phyloP scores from a whole-genome alignment of 2,113 vertebrate genomes.

The Chloroceryle aenea region DNA sequence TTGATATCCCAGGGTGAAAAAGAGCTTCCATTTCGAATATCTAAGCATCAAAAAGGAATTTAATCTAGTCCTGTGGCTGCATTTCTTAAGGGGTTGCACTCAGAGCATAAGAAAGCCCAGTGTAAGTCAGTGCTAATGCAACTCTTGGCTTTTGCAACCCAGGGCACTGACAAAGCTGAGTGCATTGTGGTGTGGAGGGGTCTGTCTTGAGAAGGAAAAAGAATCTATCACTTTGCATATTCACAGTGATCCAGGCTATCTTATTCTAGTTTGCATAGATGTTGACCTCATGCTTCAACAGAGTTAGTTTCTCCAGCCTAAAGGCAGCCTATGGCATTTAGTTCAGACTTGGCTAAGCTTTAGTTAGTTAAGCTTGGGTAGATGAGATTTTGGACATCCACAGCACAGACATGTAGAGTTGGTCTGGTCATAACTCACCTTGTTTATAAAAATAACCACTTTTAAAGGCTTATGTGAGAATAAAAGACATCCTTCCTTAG shows the following conservation, averaged over 20 bases:
- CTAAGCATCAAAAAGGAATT: background rate
- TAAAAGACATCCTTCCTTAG: background rate
- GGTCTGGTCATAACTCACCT: background rate
- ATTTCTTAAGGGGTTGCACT: background rate
- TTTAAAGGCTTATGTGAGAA: background rate
- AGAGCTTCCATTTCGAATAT: background rate
- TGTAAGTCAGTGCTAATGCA: background rate
- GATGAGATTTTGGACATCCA: background rate
- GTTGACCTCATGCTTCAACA: fast-evolving
- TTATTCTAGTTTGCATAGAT: background rate
- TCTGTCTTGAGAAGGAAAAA: background rate
- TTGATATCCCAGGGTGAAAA: background rate
- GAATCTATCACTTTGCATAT: background rate
- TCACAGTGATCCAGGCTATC: background rate
- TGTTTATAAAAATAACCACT: background rate
- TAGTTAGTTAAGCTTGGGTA: background rate
- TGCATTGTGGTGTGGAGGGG: background rate
- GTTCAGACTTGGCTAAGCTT: background rate
- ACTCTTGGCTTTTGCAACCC: fast-evolving
- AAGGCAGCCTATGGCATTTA: background rate
- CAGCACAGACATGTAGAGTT: fast-evolving
- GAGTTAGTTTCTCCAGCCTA: background rate
- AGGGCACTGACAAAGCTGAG: background rate
- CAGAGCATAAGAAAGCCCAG: background rate
- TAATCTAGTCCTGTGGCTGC: fast-evolving